Evolutionary conservation across 2,797 vertebrate genomes (phyloP).

Genomic region (Poeciliopsis presidionis): DNA sequence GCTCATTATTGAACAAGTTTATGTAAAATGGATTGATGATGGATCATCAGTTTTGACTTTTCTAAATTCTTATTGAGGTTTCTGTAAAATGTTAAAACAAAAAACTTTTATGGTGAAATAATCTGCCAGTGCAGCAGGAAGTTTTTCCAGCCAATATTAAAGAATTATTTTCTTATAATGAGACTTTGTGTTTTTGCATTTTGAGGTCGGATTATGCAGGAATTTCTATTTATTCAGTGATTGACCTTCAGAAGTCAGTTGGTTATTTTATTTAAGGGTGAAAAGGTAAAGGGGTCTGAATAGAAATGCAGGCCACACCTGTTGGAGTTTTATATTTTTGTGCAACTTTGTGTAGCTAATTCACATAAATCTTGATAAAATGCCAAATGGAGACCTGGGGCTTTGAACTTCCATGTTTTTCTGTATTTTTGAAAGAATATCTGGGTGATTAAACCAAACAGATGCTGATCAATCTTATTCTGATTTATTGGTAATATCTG

Average conservation of each 20-base stretch:
- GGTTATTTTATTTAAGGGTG: background rate
- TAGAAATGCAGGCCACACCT: background rate
- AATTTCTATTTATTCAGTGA: background rate
- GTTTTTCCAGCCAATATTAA: too few relatives aligned
- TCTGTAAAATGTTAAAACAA: too few relatives aligned
- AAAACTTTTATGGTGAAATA: too few relatives aligned
- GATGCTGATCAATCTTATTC: background rate
- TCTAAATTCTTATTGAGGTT: too few relatives aligned
- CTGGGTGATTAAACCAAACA: background rate
- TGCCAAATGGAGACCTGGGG: background rate
- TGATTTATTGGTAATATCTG: background rate
- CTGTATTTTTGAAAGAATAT: background rate
- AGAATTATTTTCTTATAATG: too few relatives aligned
- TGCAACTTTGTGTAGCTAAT: background rate
- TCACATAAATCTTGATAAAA: background rate
- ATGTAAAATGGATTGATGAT: too few relatives aligned
- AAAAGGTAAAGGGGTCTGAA: background rate
- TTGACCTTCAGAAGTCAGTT: background rate
- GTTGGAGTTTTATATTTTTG: background rate
- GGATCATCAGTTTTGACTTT: too few relatives aligned
- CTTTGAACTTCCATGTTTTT: background rate
- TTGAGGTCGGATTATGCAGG: background rate
- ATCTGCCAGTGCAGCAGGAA: too few relatives aligned
- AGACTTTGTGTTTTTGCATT: too few relatives aligned
- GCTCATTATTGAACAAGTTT: too few relatives aligned